Conservation (phyloP, 2,113 vertebrate genomes). For the Lepisosteus osseus region DNA sequence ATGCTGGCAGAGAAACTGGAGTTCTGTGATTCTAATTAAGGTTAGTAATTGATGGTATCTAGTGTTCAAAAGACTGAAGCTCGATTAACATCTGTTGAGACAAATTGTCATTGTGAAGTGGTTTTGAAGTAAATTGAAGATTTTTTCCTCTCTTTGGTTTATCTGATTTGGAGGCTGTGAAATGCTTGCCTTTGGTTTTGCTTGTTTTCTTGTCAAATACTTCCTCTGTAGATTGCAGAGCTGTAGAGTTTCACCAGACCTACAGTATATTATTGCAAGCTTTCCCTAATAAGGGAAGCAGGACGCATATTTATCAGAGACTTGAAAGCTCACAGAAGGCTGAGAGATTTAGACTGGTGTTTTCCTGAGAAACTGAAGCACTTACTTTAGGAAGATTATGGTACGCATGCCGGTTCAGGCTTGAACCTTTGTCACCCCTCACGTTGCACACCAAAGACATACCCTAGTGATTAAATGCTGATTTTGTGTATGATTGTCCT, state of each 20-base stretch:
- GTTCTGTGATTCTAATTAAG: slow-evolving; percentile 83
- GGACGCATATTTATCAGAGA: slow-evolving; percentile 73
- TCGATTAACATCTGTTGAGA: slow-evolving; percentile 88
- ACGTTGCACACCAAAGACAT: slow-evolving; percentile 85
- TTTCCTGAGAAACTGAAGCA: slow-evolving; percentile 65
- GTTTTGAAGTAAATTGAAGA: slow-evolving; percentile 78
- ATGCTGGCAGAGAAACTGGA: slow-evolving; percentile 73
- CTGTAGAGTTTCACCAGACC: slow-evolving; percentile 72
- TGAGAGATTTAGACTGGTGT: slow-evolving; percentile 72
- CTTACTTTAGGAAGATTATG: slow-evolving; percentile 87
- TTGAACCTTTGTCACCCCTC: slow-evolving; percentile 87
- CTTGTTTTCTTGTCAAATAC: slow-evolving; percentile 70
- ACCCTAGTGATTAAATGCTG: slow-evolving; percentile 88
- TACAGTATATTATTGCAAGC: slow-evolving; percentile 70
- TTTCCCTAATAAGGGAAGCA: slow-evolving; percentile 80
- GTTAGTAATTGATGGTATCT: slow-evolving; percentile 86
- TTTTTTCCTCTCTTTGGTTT: slow-evolving; percentile 69
- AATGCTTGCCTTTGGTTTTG: slow-evolving; percentile 77
- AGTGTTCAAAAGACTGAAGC: slow-evolving; percentile 76
- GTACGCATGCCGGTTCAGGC: slow-evolving; percentile 84
- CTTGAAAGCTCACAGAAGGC: slow-evolving; percentile 66
- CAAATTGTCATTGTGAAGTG: slow-evolving; percentile 87
- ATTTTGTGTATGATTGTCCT: slow-evolving; percentile 97
- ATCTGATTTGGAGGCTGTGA: slow-evolving; percentile 79
- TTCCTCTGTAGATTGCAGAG: slow-evolving; percentile 71